phyloP scores from a whole-genome alignment of 2,888 invertebrate species.

The Pollenia labialis region DNA sequence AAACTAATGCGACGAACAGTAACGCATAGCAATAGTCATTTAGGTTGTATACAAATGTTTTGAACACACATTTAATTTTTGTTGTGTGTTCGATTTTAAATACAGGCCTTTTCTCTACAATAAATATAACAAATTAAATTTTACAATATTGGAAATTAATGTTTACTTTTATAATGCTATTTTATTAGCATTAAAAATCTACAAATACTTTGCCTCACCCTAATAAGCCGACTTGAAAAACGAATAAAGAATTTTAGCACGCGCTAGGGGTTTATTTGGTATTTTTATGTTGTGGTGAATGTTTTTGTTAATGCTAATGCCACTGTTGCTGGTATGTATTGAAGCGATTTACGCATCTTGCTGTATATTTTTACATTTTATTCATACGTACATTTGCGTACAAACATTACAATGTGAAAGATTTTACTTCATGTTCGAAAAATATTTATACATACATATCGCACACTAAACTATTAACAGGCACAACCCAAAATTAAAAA shows the following conservation, averaged over 20 bases:
- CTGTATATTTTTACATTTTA: conserved; percentile 2
- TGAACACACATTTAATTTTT: too few species aligned
- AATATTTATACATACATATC: background rate
- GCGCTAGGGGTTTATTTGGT: conserved; percentile 66
- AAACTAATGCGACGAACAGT: too few species aligned
- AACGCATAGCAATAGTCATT: too few species aligned
- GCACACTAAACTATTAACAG: too few species aligned
- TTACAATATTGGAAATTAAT: too few species aligned
- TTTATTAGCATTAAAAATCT: too few species aligned
- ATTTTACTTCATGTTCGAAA: conserved; percentile 21
- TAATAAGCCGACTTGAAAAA: conserved; percentile 18
- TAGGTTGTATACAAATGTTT: too few species aligned
- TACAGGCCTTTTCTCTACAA: too few species aligned
- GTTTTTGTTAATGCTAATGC: conserved; percentile 39
- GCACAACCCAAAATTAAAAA: too few species aligned
- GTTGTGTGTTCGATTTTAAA: too few species aligned
- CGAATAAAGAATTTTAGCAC: conserved; percentile 53
- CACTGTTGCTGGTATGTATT: conserved; percentile 23
- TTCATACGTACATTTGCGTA: background rate
- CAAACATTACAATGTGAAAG: conserved; percentile 32
- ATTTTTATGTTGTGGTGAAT: conserved; percentile 64
- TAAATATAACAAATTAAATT: too few species aligned
- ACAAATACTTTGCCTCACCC: background rate
- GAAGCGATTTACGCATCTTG: conserved; percentile 54
- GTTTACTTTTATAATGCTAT: too few species aligned